Evolutionary conservation across 1,140 invertebrate species (phyloP), one percentile per base, ranked within the genome.

Genomic region (Pseudomyrmex gracilis): DNA sequence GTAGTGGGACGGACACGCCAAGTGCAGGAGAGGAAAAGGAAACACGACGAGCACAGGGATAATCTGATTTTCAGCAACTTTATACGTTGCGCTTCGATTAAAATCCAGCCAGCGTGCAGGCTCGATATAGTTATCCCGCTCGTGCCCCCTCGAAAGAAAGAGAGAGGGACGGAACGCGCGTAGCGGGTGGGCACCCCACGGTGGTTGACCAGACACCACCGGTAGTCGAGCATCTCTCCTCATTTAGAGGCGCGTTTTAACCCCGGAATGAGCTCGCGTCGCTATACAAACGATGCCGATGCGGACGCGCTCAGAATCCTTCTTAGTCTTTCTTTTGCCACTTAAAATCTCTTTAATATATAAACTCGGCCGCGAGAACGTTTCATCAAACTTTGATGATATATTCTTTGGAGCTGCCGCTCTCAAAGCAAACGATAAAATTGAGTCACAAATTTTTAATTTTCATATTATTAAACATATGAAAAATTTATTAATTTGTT

Each of bases 41-140:
- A 84, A 77, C 84, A 86, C 73, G 87, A 66, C 70, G 87, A 88
- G 82, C 85, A 84, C 85, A 84, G 90, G 88, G 90, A 90, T 93
- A 93, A 93, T 93, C 92, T 91, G 92, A 93, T 93, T 93, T 93
- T 93, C 93, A 92, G 92, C 92, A 93, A 93, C 92, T 93, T 93
- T 93, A 93, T 94, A 93, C 91, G 91, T 92, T 90, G 92, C 92
- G 91, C 91, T 93, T 93, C 93, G 92, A 93, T 94, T 93, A 94
- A 93, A 93, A 94, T 91, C 89, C 92, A 93, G 91, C 91, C 87
- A 92, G 90, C 92, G 91, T 92, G 87, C 88, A 92, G 88, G 86
- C 87, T 89, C 91, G 91, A 92, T 92, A 92, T 90, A 91, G 92
- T 93, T 93, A 91, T 87, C 89, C 87, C 67, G 74, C 57, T 89